A percentile compares a stretch with the other conserved stretches of the same genome.
Evolutionary conservation across 1,140 invertebrate genomes (phyloP).

Genomic region (Philotrypesis tridentata): DNA sequence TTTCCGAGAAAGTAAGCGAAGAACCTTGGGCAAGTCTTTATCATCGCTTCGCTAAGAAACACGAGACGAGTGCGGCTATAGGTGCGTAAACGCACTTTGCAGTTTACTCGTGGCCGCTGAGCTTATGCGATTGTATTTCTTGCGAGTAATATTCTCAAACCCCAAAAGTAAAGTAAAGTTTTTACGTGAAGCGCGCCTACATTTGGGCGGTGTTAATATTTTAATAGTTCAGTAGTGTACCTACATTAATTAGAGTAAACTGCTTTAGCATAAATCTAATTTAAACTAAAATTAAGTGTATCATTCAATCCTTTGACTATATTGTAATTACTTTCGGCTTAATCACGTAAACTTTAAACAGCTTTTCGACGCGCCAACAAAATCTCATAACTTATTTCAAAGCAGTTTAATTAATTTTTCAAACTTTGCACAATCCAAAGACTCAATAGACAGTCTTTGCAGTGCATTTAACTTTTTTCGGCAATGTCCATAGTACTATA

Average conservation of each 20-base stretch:
- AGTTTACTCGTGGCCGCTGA: neutral
- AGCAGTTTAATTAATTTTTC: neutral
- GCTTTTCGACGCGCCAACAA: neutral
- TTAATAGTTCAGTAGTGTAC: no score
- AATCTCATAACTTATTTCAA: no score
- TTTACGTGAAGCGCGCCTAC: no score
- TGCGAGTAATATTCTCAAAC: no score
- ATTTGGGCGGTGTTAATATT: no score
- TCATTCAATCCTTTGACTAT: neutral
- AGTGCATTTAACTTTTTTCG: neutral
- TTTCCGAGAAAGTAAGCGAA: constrained; percentile 32
- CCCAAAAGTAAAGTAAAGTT: no score
- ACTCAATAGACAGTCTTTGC: no score
- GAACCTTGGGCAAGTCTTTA: neutral
- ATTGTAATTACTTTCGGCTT: neutral
- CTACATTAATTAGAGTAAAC: no score
- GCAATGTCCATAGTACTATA: neutral
- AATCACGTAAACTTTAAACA: neutral
- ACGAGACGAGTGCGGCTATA: neutral
- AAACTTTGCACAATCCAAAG: neutral
- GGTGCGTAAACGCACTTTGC: neutral
- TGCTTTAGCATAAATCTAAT: no score
- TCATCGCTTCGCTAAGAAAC: neutral
- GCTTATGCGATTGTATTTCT: neutral
- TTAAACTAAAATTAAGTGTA: no score